phyloP scores from a whole-genome alignment of 1,140 invertebrate genomes.

The Leptopilina clavipes region DNA sequence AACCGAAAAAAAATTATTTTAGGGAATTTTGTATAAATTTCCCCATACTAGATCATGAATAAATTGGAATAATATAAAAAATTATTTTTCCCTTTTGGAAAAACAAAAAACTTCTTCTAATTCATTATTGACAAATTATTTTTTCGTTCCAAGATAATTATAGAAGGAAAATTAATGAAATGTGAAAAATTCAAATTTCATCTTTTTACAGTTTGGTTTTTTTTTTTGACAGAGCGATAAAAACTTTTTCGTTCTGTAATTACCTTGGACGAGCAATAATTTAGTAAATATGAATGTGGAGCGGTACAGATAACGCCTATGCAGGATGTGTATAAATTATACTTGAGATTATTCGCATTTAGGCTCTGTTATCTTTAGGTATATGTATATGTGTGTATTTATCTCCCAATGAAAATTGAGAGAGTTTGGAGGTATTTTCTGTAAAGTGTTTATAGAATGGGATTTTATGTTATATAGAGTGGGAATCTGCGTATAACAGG shows the following conservation, averaged over 20 bases:
- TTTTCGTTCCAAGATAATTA: too few relatives aligned
- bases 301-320: not conserved
- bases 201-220: too few relatives aligned
- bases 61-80: too few relatives aligned
- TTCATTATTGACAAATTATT: too few relatives aligned
- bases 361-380: too few relatives aligned
- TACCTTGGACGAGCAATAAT: not conserved
- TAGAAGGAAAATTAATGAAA: not conserved
- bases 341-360: slow-evolving; percentile 7
- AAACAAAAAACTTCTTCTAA: too few relatives aligned
- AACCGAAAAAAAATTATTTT: too few relatives aligned
- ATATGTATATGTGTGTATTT: not conserved
- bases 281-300: not conserved
- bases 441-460: slow-evolving; percentile 26
- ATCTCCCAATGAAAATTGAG: not conserved
- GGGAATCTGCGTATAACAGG: not conserved
- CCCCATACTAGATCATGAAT: too few relatives aligned
- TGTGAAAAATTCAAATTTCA: not conserved
- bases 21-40: too few relatives aligned
- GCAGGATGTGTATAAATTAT: not conserved
- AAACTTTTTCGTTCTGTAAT: not conserved
- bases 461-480: not conserved
- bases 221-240: not conserved
- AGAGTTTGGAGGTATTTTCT: slow-evolving; percentile 9
- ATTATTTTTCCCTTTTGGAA: too few relatives aligned